Conservation (phyloP, 2,888 invertebrate species). For the Strigamia crassipes region DNA sequence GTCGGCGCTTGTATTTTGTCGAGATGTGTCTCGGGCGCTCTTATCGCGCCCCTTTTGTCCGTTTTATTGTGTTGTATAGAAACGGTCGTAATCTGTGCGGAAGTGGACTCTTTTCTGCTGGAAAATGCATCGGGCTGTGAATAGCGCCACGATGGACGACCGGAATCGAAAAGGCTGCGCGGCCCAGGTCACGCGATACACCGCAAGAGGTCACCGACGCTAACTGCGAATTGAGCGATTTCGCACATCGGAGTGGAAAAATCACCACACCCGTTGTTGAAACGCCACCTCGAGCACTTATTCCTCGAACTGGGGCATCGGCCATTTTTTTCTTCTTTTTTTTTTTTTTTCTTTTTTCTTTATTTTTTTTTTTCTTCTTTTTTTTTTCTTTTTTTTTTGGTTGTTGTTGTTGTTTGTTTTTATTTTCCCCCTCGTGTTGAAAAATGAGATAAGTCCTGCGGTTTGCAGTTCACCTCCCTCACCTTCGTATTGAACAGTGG, state of each 20-base stretch:
- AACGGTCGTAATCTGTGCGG: constrained; percentile 17
- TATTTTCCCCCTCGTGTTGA: neutral
- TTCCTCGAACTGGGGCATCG: neutral
- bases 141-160: neutral
- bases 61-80: neutral
- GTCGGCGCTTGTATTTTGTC: neutral
- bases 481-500: neutral
- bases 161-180: neutral
- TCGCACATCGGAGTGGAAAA: neutral
- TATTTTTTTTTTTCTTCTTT: neutral
- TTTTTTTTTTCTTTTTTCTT: neutral
- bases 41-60: neutral
- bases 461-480: neutral
- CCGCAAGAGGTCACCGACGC: neutral
- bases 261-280: neutral
- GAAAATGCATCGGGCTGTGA: neutral
- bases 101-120: neutral
- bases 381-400: neutral
- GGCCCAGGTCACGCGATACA: neutral
- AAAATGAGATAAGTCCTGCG: neutral
- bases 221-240: neutral
- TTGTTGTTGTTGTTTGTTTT: too few relatives aligned
- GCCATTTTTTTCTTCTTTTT: neutral
- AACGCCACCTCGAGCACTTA: neutral
- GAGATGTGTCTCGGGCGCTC: neutral